Conservation (phyloP, 2,113 vertebrate genomes). For the Arothron firmamentum region DNA sequence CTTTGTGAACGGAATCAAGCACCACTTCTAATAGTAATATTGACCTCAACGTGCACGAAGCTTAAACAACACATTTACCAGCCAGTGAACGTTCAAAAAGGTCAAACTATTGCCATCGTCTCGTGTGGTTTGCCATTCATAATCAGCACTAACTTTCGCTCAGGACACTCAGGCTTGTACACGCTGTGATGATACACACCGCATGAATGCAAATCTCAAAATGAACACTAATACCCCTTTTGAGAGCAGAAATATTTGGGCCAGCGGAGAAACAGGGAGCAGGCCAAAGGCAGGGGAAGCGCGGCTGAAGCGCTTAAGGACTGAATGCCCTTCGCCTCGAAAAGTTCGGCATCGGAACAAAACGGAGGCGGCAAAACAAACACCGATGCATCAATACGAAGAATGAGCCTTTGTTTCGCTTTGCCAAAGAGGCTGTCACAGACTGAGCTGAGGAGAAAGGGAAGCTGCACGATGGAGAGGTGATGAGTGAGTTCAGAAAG, state of each 20-base stretch:
- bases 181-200: slow-evolving; percentile 46
- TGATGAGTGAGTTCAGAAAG: slow-evolving; percentile 20
- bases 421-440: slow-evolving; percentile 16
- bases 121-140: slow-evolving; percentile 29
- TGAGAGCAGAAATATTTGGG: slow-evolving; percentile 44
- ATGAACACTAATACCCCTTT: slow-evolving; percentile 61
- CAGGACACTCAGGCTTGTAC: slow-evolving; percentile 48
- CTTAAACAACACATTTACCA: not conserved
- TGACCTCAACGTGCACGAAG: not conserved
- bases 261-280: slow-evolving; percentile 23
- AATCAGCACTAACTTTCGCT: slow-evolving; percentile 27
- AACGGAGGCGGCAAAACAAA: slow-evolving; percentile 40
- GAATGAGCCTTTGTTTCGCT: slow-evolving; percentile 26
- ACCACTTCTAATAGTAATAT: too few relatives aligned
- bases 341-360: slow-evolving; percentile 26
- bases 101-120: slow-evolving; percentile 3
- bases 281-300: slow-evolving; percentile 48
- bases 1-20: too few relatives aligned
- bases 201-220: slow-evolving; percentile 46
- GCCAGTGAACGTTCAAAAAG: not conserved
- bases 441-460: slow-evolving; percentile 11
- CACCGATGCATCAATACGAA: slow-evolving; percentile 31
- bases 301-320: slow-evolving; percentile 43
- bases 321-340: slow-evolving; percentile 31
- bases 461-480: slow-evolving; percentile 10